These are phyloP conservation scores for Eueremaeus valkanovi DNA, from an alignment of 2,888 invertebrate species.

Conservation along the genomic window DNA sequence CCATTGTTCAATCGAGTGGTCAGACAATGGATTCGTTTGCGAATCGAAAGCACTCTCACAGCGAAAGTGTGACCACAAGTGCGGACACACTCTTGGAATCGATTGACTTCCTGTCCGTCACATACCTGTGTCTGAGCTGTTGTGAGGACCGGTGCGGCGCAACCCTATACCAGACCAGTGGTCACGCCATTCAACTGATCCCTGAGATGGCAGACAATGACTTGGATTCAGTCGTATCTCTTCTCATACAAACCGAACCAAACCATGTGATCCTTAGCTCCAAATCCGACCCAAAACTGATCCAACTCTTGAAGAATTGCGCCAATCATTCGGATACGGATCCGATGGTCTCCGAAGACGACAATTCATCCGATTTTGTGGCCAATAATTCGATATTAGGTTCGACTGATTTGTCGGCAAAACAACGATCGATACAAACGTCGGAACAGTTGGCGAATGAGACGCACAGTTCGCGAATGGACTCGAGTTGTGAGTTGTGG, in stretches of 20 bases:
- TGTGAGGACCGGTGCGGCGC: not conserved
- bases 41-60: too few species aligned
- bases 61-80: not conserved
- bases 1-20: too few species aligned
- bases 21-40: too few species aligned
- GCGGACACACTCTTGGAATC: not conserved
- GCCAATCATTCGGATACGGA: not conserved
- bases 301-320: slow-evolving; percentile 14
- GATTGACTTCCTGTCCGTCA: not conserved
- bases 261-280: slow-evolving; percentile 30
- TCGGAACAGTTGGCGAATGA: not conserved
- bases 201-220: slow-evolving; percentile 37
- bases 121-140: not conserved
- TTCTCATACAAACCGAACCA: slow-evolving; percentile 30
- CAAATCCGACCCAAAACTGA: slow-evolving; percentile 25
- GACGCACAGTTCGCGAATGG: not conserved
- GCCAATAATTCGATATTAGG: not conserved
- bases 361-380: not conserved
- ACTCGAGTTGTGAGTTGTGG: not conserved
- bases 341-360: not conserved
- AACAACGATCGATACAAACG: not conserved
- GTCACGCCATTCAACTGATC: slow-evolving; percentile 12
- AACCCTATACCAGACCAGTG: not conserved
- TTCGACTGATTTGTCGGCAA: not conserved
- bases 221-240: not conserved